A percentile compares a stretch with the other conserved stretches of the same genome.
These are phyloP conservation scores for Probosciger aterrimus DNA, from an alignment of 2,113 vertebrate genomes.

Conservation along the genomic window DNA sequence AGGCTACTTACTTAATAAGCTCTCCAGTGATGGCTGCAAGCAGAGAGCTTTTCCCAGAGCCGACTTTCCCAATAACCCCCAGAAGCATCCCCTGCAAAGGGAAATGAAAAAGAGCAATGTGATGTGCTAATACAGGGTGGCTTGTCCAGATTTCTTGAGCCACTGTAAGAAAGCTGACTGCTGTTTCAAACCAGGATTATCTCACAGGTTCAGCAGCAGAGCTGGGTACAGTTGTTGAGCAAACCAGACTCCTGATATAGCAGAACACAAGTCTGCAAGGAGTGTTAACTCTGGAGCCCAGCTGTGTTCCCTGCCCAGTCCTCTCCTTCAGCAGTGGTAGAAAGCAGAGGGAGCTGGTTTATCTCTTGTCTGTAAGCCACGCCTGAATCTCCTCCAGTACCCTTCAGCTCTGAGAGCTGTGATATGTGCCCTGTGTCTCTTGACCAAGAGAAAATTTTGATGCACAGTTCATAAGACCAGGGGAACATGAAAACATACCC, in stretches of 20 bases:
- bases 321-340: not conserved
- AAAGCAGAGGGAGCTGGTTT: not conserved
- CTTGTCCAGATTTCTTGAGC: not conserved
- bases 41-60: constrained; percentile 92
- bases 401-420: not conserved
- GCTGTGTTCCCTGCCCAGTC: not conserved
- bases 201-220: not conserved
- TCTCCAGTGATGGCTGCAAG: constrained; percentile 91
- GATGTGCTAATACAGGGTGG: not conserved
- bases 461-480: not conserved
- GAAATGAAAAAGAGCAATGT: not conserved
- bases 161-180: not conserved
- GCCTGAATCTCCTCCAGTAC: not conserved
- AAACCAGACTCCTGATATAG: not conserved
- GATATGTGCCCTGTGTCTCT: not conserved
- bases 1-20: constrained; percentile 82
- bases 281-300: not conserved
- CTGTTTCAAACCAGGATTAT: not conserved
- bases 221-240: not conserved
- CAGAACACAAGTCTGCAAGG: not conserved
- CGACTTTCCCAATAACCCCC: constrained; percentile 91
- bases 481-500: not conserved
- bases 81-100: constrained; percentile 84
- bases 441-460: not conserved
- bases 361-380: not conserved